Conservation (phyloP, 2,888 invertebrate species). For the Pelosia muscerda region DNA sequence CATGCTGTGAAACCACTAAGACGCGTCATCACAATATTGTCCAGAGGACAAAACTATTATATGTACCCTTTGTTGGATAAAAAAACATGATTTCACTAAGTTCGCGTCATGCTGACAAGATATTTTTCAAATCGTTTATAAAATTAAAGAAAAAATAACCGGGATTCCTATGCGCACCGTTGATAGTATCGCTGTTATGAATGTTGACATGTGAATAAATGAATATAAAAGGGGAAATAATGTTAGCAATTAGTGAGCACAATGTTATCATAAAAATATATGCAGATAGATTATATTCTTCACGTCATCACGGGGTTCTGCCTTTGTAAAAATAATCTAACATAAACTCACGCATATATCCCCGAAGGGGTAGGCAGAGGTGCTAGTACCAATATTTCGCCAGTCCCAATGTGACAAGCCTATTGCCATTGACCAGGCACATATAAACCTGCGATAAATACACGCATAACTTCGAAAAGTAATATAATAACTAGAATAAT, state of each 20-base stretch:
- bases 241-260: slow-evolving; percentile 73
- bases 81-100: slow-evolving; percentile 68
- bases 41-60: slow-evolving; percentile 76
- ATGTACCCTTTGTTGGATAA: slow-evolving; percentile 61
- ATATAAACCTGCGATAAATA: neutral
- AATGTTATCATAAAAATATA: slow-evolving; percentile 50
- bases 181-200: slow-evolving; percentile 79
- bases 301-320: neutral
- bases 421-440: neutral
- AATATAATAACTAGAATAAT: too few species aligned
- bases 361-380: too few species aligned
- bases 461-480: too few species aligned
- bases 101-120: slow-evolving; percentile 84
- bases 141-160: slow-evolving; percentile 76
- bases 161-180: slow-evolving; percentile 61
- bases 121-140: slow-evolving; percentile 83
- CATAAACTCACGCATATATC: too few species aligned
- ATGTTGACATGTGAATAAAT: slow-evolving; percentile 74
- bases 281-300: slow-evolving; percentile 13
- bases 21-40: slow-evolving; percentile 80
- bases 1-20: slow-evolving; percentile 79
- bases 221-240: slow-evolving; percentile 70
- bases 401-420: too few species aligned
- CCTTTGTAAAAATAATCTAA: neutral
- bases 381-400: too few species aligned